These are phyloP conservation scores for Pocillopora meandrina DNA, from an alignment of 92 coral and sea anemone species.

Conservation along the genomic window DNA sequence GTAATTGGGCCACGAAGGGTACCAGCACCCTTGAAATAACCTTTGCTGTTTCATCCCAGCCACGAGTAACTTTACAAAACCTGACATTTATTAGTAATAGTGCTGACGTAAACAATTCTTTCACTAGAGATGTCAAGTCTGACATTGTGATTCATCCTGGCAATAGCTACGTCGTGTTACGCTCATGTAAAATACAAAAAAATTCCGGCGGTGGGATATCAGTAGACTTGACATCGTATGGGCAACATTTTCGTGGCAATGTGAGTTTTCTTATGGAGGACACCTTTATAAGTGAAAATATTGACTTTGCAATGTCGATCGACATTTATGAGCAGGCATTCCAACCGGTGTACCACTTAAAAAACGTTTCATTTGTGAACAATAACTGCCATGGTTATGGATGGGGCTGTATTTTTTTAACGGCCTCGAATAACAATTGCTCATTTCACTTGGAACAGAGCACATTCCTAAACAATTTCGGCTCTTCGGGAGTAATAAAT, in stretches of 20 bases:
- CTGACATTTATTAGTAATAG: slow-evolving; percentile 11
- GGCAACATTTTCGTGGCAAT: background rate
- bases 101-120: background rate
- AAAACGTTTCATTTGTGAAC: slow-evolving; percentile 10
- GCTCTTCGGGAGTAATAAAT: slow-evolving; percentile 13
- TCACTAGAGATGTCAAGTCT: background rate
- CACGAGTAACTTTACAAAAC: slow-evolving; percentile 7
- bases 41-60: background rate
- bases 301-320: background rate
- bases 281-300: slow-evolving; percentile 4
- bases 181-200: slow-evolving; percentile 10
- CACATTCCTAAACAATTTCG: slow-evolving; percentile 17
- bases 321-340: background rate
- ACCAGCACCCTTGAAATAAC: slow-evolving; percentile 1
- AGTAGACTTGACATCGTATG: background rate
- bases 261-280: slow-evolving; percentile 13
- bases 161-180: background rate
- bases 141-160: background rate
- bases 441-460: slow-evolving; percentile 2
- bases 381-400: slow-evolving; percentile 3
- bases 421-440: background rate
- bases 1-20: background rate
- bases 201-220: slow-evolving; percentile 28
- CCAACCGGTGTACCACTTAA: background rate
- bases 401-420: background rate